These are phyloP conservation scores for Drosophila pegasa DNA, from an alignment of 2,888 invertebrate genomes.

Conservation along the genomic window DNA sequence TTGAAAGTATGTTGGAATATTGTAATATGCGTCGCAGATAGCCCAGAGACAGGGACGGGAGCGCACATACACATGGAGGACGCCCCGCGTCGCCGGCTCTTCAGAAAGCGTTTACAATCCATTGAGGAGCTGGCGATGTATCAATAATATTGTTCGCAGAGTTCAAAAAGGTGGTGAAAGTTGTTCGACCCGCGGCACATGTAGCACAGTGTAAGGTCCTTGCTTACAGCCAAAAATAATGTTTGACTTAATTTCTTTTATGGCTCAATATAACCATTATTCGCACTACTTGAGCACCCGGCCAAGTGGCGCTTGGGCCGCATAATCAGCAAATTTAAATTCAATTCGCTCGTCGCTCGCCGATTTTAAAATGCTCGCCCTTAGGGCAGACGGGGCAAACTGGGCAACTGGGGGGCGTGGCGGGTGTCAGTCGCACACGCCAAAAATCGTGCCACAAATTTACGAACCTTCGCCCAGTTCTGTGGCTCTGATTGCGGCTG, in stretches of 20 bases:
- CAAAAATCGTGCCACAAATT: slow-evolving; percentile 60
- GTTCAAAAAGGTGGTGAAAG: slow-evolving; percentile 74
- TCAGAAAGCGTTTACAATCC: slow-evolving; percentile 72
- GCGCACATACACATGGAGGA: slow-evolving; percentile 20
- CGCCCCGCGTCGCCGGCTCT: slow-evolving; percentile 54
- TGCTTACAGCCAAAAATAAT: slow-evolving; percentile 61
- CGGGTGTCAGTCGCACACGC: slow-evolving; percentile 59
- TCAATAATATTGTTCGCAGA: slow-evolving; percentile 71
- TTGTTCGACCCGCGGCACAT: slow-evolving; percentile 49
- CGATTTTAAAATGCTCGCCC: slow-evolving; percentile 45
- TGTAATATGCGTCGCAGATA: slow-evolving; percentile 69
- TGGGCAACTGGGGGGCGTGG: slow-evolving; percentile 27
- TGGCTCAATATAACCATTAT: slow-evolving; percentile 79
- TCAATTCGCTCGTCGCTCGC: slow-evolving; percentile 74
- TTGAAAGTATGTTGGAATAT: slow-evolving; percentile 77
- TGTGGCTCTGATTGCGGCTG: slow-evolving; percentile 9
- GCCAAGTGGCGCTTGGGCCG: slow-evolving; percentile 28
- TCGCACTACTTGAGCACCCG: slow-evolving; percentile 69
- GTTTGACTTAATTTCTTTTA: slow-evolving; percentile 80
- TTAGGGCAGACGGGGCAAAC: neutral
- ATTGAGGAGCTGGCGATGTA: slow-evolving; percentile 77
- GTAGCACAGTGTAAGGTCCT: neutral
- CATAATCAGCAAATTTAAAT: slow-evolving; percentile 84
- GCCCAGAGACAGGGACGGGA: slow-evolving; percentile 12
- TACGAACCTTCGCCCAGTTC: slow-evolving; percentile 41